Percentiles rank a stretch among this genome's conserved stretches.
Evolutionary conservation across 2,797 vertebrate species (phyloP).

Genomic region (Astyanax mexicanus): DNA sequence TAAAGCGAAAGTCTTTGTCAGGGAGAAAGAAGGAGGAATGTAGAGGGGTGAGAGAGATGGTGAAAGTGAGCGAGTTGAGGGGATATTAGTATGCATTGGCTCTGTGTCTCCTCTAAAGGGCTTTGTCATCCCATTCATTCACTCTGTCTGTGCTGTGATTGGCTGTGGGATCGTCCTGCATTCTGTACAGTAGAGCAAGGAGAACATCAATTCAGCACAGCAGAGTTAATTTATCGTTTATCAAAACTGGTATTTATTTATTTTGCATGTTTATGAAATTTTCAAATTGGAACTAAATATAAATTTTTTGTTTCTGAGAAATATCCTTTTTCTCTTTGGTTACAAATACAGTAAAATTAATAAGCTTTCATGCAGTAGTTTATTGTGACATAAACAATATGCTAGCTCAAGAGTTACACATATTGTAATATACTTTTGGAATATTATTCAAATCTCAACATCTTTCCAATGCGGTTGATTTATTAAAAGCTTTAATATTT

Average conservation of each 20-base stretch:
- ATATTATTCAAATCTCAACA: too few species aligned
- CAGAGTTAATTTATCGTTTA: not conserved
- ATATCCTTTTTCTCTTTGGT: too few species aligned
- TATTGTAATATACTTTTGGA: too few species aligned
- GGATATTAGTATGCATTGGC: conserved; percentile 49
- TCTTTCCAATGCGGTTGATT: too few species aligned
- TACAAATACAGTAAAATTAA: too few species aligned
- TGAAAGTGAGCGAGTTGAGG: not conserved
- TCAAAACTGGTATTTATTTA: not conserved
- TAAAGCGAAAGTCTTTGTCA: not conserved
- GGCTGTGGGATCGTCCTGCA: conserved; percentile 54
- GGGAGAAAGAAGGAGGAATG: not conserved
- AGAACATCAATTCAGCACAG: not conserved
- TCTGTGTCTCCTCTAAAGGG: conserved; percentile 32
- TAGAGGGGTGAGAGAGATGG: not conserved
- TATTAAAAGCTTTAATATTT: too few species aligned
- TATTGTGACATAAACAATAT: too few species aligned
- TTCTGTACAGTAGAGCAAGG: conserved; percentile 40
- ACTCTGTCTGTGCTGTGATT: conserved; percentile 51
- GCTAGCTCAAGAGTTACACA: too few species aligned
- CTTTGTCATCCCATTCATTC: conserved; percentile 55
- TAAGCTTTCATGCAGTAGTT: too few species aligned
- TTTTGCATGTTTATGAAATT: too few species aligned
- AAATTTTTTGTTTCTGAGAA: too few species aligned
- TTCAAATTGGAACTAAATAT: too few species aligned